Evolutionary conservation across 2,797 vertebrate species (phyloP).

Genomic region (Sibirionetta formosa): DNA sequence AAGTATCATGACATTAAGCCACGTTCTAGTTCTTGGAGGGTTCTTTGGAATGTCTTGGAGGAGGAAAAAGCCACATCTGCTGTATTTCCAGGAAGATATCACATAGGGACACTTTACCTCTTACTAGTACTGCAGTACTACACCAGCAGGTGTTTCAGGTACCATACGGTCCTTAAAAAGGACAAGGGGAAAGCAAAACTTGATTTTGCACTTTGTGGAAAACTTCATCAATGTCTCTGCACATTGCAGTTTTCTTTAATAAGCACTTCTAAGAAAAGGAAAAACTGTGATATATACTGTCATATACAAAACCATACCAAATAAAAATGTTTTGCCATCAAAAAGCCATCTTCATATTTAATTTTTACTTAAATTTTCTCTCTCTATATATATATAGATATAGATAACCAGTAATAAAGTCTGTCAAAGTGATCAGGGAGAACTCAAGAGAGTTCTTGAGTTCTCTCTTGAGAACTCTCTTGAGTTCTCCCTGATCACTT

Average conservation of each 20-base stretch:
- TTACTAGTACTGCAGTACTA: background rate
- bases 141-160: background rate
- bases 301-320: background rate
- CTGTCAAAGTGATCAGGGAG: no score
- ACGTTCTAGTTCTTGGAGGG: background rate
- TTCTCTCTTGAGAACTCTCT: no score
- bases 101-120: background rate
- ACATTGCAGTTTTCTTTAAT: background rate
- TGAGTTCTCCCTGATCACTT: background rate
- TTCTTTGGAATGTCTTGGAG: background rate
- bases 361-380: background rate
- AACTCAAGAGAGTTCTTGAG: no score
- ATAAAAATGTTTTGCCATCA: background rate
- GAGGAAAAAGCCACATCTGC: background rate
- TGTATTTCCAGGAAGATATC: background rate
- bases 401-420: no score
- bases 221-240: background rate
- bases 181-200: background rate
- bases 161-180: background rate
- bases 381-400: background rate
- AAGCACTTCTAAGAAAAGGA: background rate
- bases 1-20: background rate
- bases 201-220: background rate
- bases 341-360: background rate
- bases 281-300: background rate